Evolutionary conservation across 2,113 vertebrate species (phyloP).

Genomic region (Hippoglossus stenolepis): DNA sequence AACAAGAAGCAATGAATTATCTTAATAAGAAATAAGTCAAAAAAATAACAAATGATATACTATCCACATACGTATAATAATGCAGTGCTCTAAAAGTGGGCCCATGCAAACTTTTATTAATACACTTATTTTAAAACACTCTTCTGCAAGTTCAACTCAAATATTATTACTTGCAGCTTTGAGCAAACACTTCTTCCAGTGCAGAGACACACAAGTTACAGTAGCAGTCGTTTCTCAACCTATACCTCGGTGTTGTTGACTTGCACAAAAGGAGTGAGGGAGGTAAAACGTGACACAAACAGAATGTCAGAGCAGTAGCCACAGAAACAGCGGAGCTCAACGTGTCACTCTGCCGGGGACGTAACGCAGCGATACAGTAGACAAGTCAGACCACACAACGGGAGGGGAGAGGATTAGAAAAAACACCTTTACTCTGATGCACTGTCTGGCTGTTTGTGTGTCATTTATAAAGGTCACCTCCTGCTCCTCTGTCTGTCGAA

Average conservation of each 20-base stretch:
- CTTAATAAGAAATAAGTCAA: too few species aligned
- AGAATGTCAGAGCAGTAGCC: conserved; percentile 37
- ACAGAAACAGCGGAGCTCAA: conserved; percentile 47
- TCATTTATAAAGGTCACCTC: conserved; percentile 68
- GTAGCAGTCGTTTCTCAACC: conserved; percentile 9
- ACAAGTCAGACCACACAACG: conserved; percentile 53
- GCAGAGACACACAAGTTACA: not conserved
- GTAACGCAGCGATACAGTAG: conserved; percentile 64
- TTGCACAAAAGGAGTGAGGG: conserved; percentile 29
- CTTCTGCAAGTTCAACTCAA: too few species aligned
- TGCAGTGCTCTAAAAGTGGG: too few species aligned
- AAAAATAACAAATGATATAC: too few species aligned
- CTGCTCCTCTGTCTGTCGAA: conserved; percentile 60
- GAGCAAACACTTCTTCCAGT: too few species aligned
- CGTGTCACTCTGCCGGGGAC: conserved; percentile 67
- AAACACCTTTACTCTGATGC: conserved; percentile 54
- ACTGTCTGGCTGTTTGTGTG: conserved; percentile 59
- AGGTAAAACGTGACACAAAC: conserved; percentile 48
- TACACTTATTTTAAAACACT: too few species aligned
- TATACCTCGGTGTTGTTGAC: conserved; percentile 24
- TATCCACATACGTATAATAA: too few species aligned
- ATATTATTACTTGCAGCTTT: too few species aligned
- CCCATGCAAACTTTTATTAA: too few species aligned
- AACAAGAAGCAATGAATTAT: too few species aligned
- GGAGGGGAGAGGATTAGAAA: conserved; percentile 66